Conservation (phyloP, 2,113 vertebrate species). For the Tragelaphus scriptus region DNA sequence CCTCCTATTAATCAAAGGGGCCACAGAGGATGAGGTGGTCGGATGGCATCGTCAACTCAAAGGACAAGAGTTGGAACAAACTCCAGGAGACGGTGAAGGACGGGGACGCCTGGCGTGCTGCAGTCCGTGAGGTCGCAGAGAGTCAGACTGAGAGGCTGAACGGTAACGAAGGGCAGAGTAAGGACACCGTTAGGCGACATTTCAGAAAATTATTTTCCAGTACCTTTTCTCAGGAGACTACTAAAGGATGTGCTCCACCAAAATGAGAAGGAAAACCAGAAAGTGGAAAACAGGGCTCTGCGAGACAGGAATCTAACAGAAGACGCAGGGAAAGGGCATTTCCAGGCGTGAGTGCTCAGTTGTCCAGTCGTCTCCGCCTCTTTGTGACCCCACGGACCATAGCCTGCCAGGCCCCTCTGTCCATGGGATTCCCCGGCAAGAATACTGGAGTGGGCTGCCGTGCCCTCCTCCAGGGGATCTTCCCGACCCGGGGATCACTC, state of each 20-base stretch:
- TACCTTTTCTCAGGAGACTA: background rate
- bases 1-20: background rate
- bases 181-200: background rate
- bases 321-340: background rate
- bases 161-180: background rate
- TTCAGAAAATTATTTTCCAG: background rate
- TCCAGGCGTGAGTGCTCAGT: background rate
- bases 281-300: too few species aligned
- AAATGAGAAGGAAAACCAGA: background rate
- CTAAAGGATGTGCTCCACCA: background rate
- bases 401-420: background rate
- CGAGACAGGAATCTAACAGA: fast-evolving
- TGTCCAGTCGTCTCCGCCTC: background rate
- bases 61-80: background rate
- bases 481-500: fast-evolving
- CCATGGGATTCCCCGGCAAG: background rate
- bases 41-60: background rate
- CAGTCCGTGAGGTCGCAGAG: background rate
- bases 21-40: background rate
- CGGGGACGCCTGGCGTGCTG: background rate
- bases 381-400: background rate
- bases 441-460: background rate
- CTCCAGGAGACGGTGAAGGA: background rate
- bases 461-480: background rate
- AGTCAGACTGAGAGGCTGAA: background rate